Evolutionary conservation across 64 coral and sea anemone genomes (phyloP).

Genomic region (Anthopleura sola): DNA sequence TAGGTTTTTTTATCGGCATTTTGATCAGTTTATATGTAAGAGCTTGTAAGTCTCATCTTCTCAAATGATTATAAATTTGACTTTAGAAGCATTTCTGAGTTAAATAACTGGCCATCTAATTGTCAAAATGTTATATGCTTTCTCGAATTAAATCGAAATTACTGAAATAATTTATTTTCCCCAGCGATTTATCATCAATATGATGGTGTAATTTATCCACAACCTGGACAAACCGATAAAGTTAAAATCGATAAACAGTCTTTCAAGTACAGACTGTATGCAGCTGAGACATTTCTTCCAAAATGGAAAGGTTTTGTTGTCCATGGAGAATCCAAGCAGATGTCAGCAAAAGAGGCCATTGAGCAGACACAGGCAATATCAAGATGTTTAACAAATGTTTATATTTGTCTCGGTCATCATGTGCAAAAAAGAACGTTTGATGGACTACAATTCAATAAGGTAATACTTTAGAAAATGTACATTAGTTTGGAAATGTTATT

Average conservation of each 20-base stretch:
- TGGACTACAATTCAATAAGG: neutral
- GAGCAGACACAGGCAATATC: neutral
- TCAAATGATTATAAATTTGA: no score
- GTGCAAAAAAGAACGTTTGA: neutral
- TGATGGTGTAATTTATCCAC: constrained; percentile 46
- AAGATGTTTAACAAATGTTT: constrained; percentile 13
- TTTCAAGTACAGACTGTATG: neutral
- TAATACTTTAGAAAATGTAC: neutral
- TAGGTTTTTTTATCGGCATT: no score
- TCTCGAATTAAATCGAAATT: no score
- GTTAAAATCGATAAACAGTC: neutral
- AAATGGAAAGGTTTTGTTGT: constrained; percentile 54
- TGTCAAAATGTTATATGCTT: no score
- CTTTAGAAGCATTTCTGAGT: no score
- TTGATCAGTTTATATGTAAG: no score
- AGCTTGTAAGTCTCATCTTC: no score
- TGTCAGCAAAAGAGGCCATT: constrained; percentile 41
- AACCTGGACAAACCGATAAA: neutral
- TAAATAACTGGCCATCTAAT: no score
- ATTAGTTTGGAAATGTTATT: no score
- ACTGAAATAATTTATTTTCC: neutral
- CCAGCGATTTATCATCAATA: constrained; percentile 37
- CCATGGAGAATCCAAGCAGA: neutral
- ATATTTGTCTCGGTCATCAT: neutral
- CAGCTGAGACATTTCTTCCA: constrained; percentile 28